Evolutionary conservation across 1,140 invertebrate genomes (phyloP).

Genomic region (Drosophila teissieri): DNA sequence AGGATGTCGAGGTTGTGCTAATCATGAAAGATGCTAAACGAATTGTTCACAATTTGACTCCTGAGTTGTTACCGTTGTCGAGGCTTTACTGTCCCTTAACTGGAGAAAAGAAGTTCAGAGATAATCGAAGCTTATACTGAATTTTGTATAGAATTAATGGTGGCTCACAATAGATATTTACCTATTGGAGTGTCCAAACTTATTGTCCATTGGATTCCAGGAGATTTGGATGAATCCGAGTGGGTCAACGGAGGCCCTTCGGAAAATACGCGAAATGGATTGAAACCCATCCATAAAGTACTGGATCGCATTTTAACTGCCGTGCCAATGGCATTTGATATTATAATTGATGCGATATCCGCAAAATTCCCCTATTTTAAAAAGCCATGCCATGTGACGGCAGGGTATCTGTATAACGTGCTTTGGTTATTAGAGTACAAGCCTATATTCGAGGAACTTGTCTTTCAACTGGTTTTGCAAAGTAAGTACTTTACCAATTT

Average conservation of each 20-base stretch:
- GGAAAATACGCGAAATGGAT: slow-evolving; percentile 57
- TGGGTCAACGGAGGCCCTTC: slow-evolving; percentile 82
- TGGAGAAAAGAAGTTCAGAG: slow-evolving; percentile 86
- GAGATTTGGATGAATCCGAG: slow-evolving; percentile 43
- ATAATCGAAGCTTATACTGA: slow-evolving; percentile 86
- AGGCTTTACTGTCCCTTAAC: slow-evolving; percentile 87
- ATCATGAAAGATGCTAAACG: slow-evolving; percentile 86
- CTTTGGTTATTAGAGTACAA: slow-evolving; percentile 88
- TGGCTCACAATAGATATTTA: slow-evolving; percentile 87
- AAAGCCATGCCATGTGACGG: slow-evolving; percentile 86
- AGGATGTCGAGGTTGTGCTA: slow-evolving; percentile 86
- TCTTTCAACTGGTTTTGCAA: slow-evolving; percentile 88
- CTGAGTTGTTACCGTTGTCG: slow-evolving; percentile 86
- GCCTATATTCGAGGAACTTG: slow-evolving; percentile 86
- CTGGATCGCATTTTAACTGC: slow-evolving; percentile 69
- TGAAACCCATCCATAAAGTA: slow-evolving; percentile 67
- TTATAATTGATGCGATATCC: slow-evolving; percentile 61
- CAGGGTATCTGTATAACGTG: slow-evolving; percentile 88
- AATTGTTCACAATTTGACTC: slow-evolving; percentile 86
- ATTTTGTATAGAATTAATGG: slow-evolving; percentile 88
- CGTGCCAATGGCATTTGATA: slow-evolving; percentile 76
- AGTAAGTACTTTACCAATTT: slow-evolving; percentile 84
- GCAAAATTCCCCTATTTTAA: slow-evolving; percentile 88
- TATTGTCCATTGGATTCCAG: slow-evolving; percentile 86
- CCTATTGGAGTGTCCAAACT: slow-evolving; percentile 87